Evolutionary conservation across 2,113 vertebrate species (phyloP).

Genomic region (Alligator mississippiensis): DNA sequence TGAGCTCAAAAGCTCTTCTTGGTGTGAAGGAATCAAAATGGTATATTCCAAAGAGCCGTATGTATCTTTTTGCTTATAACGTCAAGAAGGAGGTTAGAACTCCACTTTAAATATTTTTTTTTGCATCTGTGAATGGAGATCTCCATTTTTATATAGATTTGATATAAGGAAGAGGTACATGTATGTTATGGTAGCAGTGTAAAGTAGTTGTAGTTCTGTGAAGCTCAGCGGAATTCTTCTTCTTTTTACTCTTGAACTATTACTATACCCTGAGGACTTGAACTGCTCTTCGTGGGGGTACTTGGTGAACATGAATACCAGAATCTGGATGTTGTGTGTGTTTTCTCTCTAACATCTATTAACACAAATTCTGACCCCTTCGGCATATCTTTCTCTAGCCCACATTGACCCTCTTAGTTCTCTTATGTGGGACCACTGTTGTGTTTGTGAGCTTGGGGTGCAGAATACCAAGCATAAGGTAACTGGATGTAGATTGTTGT

Average conservation of each 20-base stretch:
- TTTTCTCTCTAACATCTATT: background rate
- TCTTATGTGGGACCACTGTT: background rate
- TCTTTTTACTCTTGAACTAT: background rate
- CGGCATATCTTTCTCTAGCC: background rate
- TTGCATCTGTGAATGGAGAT: too few species aligned
- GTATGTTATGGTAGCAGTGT: background rate
- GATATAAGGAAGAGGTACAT: too few species aligned
- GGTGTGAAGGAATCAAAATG: too few species aligned
- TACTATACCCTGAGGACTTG: background rate
- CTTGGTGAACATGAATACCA: background rate
- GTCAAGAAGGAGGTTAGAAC: too few species aligned
- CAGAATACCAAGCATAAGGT: background rate
- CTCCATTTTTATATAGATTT: too few species aligned
- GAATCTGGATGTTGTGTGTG: background rate
- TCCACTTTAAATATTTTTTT: too few species aligned
- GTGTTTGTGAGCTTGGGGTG: fast-evolving
- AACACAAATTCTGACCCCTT: background rate
- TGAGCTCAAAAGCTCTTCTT: too few species aligned
- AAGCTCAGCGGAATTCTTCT: background rate
- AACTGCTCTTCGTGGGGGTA: background rate
- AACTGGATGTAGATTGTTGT: background rate
- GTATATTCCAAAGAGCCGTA: too few species aligned
- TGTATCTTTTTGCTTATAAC: too few species aligned
- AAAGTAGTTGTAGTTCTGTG: background rate
- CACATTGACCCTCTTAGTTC: background rate